Conservation (phyloP, 1,140 invertebrate genomes). For the Melipona quadrifasciata region DNA sequence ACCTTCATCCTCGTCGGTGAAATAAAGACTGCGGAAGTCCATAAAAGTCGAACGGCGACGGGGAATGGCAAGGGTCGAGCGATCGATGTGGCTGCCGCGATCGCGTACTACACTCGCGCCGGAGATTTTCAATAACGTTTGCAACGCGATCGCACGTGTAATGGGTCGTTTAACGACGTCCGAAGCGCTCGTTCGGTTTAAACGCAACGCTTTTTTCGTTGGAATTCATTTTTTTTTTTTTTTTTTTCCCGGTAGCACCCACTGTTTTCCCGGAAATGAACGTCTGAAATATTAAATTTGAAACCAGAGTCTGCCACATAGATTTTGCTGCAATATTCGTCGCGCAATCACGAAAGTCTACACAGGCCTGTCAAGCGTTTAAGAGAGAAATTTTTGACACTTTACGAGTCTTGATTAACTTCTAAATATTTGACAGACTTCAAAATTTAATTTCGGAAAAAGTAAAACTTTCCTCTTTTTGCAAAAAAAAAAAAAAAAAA, state of each 20-base stretch:
- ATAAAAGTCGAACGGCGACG: conserved; percentile 23
- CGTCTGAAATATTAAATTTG: not conserved
- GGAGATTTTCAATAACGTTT: conserved; percentile 27
- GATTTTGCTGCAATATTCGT: too few species aligned
- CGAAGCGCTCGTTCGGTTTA: not conserved
- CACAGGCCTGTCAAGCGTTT: too few species aligned
- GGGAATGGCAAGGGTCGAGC: not conserved
- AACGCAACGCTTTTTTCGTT: not conserved
- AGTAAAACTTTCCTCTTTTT: not conserved
- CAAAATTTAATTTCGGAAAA: too few species aligned
- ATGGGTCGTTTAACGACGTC: conserved; percentile 25
- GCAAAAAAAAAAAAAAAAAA: too few species aligned
- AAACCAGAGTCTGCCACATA: not conserved
- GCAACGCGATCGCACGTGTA: conserved; percentile 22
- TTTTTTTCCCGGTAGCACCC: not conserved
- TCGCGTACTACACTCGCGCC: not conserved
- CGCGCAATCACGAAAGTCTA: too few species aligned
- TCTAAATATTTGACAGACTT: too few species aligned
- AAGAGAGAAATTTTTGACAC: too few species aligned
- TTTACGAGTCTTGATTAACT: too few species aligned
- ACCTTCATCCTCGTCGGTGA: conserved; percentile 24
- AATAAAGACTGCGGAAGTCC: conserved; percentile 46
- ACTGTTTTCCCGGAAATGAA: not conserved
- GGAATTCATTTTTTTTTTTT: not conserved
- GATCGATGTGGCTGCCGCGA: conserved; percentile 17